Conservation (phyloP, 2,888 invertebrate genomes). For the Harpagoxenus sublaevis region DNA sequence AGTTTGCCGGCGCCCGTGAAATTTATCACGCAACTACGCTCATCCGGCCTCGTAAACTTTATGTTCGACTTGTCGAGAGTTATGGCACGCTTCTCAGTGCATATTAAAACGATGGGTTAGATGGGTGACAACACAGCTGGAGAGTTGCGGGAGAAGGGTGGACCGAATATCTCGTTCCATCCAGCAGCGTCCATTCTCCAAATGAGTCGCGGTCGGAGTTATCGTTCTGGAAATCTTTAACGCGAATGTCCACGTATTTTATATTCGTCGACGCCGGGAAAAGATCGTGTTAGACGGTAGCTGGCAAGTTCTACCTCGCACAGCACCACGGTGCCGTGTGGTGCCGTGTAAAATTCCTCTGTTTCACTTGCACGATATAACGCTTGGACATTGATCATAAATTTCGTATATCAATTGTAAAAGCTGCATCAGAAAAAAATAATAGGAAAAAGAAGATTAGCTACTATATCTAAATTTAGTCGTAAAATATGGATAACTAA, state of each 20-base stretch:
- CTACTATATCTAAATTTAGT: too few relatives aligned
- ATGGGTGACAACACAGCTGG: neutral
- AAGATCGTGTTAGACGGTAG: neutral
- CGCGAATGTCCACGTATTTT: constrained; percentile 26
- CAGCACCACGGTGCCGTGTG: neutral
- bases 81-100: constrained; percentile 63
- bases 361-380: neutral
- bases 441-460: neutral
- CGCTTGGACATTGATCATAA: constrained; percentile 11
- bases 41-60: constrained; percentile 78
- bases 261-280: constrained; percentile 5
- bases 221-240: constrained; percentile 1
- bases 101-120: constrained; percentile 56
- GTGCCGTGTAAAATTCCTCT: neutral
- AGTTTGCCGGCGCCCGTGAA: constrained; percentile 71
- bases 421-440: neutral
- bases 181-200: neutral
- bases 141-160: neutral
- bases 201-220: neutral
- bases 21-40: constrained; percentile 79
- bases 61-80: constrained; percentile 73
- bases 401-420: constrained; percentile 15
- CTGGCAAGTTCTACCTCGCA: neutral
- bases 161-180: neutral
- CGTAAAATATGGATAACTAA: too few relatives aligned